These are phyloP conservation scores for Drosophila fungiperda DNA, from an alignment of 2,888 invertebrate genomes.

Conservation along the genomic window DNA sequence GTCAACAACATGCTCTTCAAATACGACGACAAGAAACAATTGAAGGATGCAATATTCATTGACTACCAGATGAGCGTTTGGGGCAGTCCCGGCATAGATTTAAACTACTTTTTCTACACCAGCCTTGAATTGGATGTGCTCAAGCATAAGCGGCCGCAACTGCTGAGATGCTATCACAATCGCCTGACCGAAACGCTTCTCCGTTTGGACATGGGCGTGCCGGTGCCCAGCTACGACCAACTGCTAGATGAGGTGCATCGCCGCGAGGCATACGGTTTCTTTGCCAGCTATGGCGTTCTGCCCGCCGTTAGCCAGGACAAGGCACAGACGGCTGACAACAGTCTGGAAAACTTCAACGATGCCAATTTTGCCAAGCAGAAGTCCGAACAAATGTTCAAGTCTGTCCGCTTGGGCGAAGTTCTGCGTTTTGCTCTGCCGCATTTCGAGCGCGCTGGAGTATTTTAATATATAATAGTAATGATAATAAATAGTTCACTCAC, in stretches of 20 bases:
- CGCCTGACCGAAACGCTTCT: constrained; percentile 66
- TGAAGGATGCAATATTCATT: constrained; percentile 72
- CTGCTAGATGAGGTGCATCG: constrained; percentile 70
- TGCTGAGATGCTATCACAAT: constrained; percentile 76
- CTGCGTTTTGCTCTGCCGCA: constrained; percentile 74
- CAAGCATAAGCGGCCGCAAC: constrained; percentile 67
- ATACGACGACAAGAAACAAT: constrained; percentile 66
- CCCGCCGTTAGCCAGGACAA: constrained; percentile 80
- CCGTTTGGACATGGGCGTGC: constrained; percentile 46
- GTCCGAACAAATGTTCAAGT: constrained; percentile 68
- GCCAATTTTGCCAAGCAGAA: constrained; percentile 70
- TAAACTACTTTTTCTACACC: constrained; percentile 84
- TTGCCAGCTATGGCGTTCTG: constrained; percentile 74
- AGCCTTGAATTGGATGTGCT: constrained; percentile 78
- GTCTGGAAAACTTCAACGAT: constrained; percentile 72
- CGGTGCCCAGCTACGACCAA: constrained; percentile 74
- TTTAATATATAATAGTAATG: constrained; percentile 15
- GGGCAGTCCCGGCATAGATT: constrained; percentile 83
- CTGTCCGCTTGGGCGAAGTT: constrained; percentile 71
- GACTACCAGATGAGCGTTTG: constrained; percentile 83
- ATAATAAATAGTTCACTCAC: constrained; percentile 19
- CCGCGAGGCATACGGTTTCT: constrained; percentile 78
- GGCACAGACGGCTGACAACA: constrained; percentile 68
- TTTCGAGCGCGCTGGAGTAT: constrained; percentile 79
- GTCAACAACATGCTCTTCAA: constrained; percentile 86